Base-by-base conservation (phyloP, 2,888 invertebrate genomes). In the Seira ritae region DNA sequence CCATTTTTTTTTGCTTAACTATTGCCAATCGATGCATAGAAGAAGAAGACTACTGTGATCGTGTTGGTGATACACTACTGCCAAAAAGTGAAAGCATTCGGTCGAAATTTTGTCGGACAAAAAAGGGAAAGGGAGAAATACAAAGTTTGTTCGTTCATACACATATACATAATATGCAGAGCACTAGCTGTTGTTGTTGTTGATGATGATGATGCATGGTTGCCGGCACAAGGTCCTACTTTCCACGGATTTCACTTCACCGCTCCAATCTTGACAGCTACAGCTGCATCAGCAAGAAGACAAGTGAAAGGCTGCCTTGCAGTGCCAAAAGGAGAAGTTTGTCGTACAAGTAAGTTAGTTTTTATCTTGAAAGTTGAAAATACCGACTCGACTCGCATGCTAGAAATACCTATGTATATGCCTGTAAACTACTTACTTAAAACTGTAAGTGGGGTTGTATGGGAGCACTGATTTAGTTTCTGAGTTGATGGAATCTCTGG, bases 201-300 rank as follows among this genome's bases (percentile, higher is more conserved):
- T 42, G 42, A 42, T 6, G 6, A 42, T 8, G 12, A 8, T 42
- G 42, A 42, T 42, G 42, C 42, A 42, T 12, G 6, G 42, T 42
- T 42, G 42, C 42, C 42, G 42, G 42, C 12, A 42, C 12, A 42
- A 42, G 6, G 6, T 42, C 42, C 42, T 42, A 12, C 42, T n/a
- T n/a, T n/a, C n/a, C n/a, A n/a, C n/a, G n/a, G n/a, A 42, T 6
- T 42, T 42, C 46, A 24, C 24, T 20, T 15, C 6, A n/a, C 42
- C 55, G 37, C 37, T 68, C 20, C 62, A 55, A 42, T 78, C 70
- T 78, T 78, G 78, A 78, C 78, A 78, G 65, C 62, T 77, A 69
- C 31, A 66, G 69, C 77, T 77, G 65, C 70, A 77, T 77, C 77
- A n/a, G 75, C 69, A 78, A n/a, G 19, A 76, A 20, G n/a, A 74